Percentiles rank a stretch among this genome's conserved stretches.
phyloP scores from a whole-genome alignment of 2,113 vertebrate species.

The Sorex araneus region DNA sequence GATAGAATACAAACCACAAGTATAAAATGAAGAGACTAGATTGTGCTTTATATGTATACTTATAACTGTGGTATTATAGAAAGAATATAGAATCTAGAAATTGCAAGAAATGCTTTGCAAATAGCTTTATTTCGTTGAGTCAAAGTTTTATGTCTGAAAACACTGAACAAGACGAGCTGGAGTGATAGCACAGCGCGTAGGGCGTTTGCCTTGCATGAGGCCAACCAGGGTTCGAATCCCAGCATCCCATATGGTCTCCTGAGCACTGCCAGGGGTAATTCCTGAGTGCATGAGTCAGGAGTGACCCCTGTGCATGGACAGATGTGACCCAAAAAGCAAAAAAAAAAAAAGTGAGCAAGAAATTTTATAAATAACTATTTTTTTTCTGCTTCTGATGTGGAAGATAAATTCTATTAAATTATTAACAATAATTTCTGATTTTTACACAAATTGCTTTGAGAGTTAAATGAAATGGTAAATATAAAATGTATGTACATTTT shows the following conservation, averaged over 20 bases:
- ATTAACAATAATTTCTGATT: slow-evolving; percentile 1
- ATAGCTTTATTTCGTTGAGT: not conserved
- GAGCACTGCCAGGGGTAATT: too few relatives aligned
- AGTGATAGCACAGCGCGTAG: too few relatives aligned
- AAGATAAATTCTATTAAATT: slow-evolving; percentile 29
- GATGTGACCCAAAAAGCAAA: too few relatives aligned
- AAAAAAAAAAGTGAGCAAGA: not conserved
- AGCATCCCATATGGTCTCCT: too few relatives aligned
- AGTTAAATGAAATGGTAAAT: slow-evolving; percentile 43
- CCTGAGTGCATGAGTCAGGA: too few relatives aligned
- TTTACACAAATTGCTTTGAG: not conserved
- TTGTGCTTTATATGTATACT: not conserved
- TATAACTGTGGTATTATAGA: not conserved
- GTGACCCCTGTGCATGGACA: too few relatives aligned
- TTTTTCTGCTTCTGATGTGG: not conserved
- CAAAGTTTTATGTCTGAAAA: too few relatives aligned
- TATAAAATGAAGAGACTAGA: slow-evolving; percentile 7
- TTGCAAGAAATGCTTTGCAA: not conserved
- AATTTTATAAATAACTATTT: not conserved
- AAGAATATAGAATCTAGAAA: not conserved
- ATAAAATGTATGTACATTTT: not conserved
- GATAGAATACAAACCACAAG: not conserved
- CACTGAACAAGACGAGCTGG: too few relatives aligned
- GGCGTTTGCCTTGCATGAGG: too few relatives aligned
- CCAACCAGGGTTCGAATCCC: too few relatives aligned